phyloP scores from a whole-genome alignment of 2,888 invertebrate species.

The Ormia ochracea region DNA sequence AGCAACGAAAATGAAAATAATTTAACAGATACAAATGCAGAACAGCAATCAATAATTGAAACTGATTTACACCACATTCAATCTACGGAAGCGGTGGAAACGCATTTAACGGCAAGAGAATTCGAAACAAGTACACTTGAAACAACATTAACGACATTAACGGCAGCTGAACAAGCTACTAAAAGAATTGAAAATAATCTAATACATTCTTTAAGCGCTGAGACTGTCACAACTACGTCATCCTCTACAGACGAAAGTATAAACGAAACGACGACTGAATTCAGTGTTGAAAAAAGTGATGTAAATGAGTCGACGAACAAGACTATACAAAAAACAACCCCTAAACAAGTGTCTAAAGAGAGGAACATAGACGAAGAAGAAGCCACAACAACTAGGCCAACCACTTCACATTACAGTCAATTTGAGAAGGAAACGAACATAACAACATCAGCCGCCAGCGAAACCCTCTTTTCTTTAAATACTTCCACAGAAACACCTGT shows the following conservation, averaged over 20 bases:
- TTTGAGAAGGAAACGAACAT: slow-evolving; percentile 52
- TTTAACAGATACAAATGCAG: slow-evolving; percentile 36
- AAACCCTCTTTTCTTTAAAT: slow-evolving; percentile 35
- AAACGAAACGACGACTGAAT: slow-evolving; percentile 27
- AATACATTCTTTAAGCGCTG: slow-evolving; percentile 48
- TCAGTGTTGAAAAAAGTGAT: neutral
- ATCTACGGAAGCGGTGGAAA: slow-evolving; percentile 52
- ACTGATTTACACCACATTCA: slow-evolving; percentile 50
- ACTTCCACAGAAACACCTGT: slow-evolving; percentile 61
- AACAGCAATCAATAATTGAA: slow-evolving; percentile 49
- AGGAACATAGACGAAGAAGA: neutral
- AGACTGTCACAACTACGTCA: slow-evolving; percentile 49
- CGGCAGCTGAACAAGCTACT: slow-evolving; percentile 52
- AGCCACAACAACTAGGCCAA: slow-evolving; percentile 55
- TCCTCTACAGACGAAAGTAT: slow-evolving; percentile 44
- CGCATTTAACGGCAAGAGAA: slow-evolving; percentile 44
- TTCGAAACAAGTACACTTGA: slow-evolving; percentile 28
- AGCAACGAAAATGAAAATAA: slow-evolving; percentile 65
- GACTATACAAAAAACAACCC: slow-evolving; percentile 31
- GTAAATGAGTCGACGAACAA: slow-evolving; percentile 8
- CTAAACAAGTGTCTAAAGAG: neutral
- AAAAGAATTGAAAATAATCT: slow-evolving; percentile 43
- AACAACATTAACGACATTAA: slow-evolving; percentile 42
- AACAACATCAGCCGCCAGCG: slow-evolving; percentile 32
- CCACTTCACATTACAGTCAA: slow-evolving; percentile 2